Evolutionary conservation across 2,888 invertebrate genomes (phyloP).

Genomic region (Odontothrips loti): DNA sequence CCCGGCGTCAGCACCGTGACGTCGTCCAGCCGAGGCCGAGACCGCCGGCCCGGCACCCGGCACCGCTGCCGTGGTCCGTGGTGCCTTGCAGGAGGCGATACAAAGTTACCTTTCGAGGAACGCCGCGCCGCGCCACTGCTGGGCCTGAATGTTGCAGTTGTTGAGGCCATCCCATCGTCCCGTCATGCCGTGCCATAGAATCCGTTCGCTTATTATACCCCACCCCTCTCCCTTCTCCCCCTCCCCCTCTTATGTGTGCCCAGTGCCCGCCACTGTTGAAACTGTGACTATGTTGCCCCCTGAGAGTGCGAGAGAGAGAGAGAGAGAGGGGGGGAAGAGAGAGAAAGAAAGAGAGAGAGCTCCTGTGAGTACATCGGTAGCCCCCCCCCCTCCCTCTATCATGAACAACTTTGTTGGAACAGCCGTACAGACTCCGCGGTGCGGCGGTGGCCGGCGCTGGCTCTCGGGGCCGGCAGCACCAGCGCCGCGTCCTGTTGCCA

Average conservation of each 20-base stretch:
- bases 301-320: not conserved
- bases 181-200: not conserved
- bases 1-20: no score
- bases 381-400: not conserved
- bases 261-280: not conserved
- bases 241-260: not conserved
- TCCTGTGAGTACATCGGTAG: slow-evolving; percentile 6
- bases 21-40: not conserved
- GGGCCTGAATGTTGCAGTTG: slow-evolving; percentile 10
- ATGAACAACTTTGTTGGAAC: slow-evolving; percentile 12
- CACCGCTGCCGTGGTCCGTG: not conserved
- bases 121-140: not conserved
- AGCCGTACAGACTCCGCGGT: not conserved
- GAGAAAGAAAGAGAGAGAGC: not conserved
- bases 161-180: not conserved
- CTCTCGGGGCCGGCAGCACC: not conserved
- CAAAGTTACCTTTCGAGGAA: not conserved
- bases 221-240: not conserved
- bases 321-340: not conserved
- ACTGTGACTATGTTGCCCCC: slow-evolving; percentile 8
- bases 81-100: not conserved
- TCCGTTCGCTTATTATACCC: slow-evolving; percentile 20
- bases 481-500: not conserved
- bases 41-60: not conserved
- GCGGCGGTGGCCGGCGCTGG: not conserved